Base-by-base conservation (phyloP, 2,113 vertebrate species). In the Accipiter cooperii region DNA sequence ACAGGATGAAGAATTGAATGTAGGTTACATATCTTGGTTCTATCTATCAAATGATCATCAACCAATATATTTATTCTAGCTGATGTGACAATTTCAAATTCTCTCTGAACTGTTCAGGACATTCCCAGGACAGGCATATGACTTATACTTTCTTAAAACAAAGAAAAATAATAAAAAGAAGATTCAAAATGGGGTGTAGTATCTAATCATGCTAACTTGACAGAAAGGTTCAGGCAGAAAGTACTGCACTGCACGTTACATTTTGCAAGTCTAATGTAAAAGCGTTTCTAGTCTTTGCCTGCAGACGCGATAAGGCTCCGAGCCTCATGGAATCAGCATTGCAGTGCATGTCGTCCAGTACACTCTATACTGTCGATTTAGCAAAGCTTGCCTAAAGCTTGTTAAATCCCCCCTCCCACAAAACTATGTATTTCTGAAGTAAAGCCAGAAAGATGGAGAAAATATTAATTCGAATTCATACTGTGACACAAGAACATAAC, bases 181-280 rank as follows among this genome's bases (percentile, higher is more conserved):
- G 18, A 28, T 84, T 49, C 28, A 57, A 76, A 91, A 16, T 14
- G 8, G 26, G 46, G 9, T 36, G 21, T 14, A 57, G 57, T 31
- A 44, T 17, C 63, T 95, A 81, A 80, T 66, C 2, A 0, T 51
- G 51, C 77, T 77, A 94, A 77, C 81, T 52, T 85, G 73, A 64
- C 78, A 80, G 84, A 96, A 80, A 3, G 9, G 49, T 54, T 95
- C 89, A 87, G 69, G 13, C 54, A 82, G 75, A 92, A 87, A 94
- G 52, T 69, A 87, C 68, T 80, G 95, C 74, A 54, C 61, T 92
- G 81, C 74, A 95, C 31, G 1, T 82, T 85, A 88, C 51, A 40
- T 88, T 96, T 95, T 95, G 93, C 96, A 96, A 97, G 94, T 93
- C 97, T 96, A 94, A 97, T 96, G 76, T 74, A 81, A 90, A 97